Percentiles rank a stretch among this genome's conserved stretches.
phyloP scores from a whole-genome alignment of 2,797 vertebrate genomes.

The Pygocentrus nattereri region DNA sequence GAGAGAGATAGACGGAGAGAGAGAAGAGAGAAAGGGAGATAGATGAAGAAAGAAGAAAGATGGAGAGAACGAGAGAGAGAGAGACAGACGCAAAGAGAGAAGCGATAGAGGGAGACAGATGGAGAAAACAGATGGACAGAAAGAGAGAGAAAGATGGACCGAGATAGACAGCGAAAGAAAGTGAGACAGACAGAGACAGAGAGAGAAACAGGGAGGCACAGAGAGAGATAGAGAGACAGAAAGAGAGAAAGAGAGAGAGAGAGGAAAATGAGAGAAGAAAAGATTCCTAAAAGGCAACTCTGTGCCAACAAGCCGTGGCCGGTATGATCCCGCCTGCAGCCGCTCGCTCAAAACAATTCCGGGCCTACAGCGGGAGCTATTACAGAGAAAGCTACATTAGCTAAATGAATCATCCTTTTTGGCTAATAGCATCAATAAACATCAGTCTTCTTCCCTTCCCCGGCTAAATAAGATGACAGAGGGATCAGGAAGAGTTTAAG shows the following conservation, averaged over 20 bases:
- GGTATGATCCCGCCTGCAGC: slow-evolving; percentile 65
- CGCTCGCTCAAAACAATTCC: slow-evolving; percentile 84
- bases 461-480: slow-evolving; percentile 77
- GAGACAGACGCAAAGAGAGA: slow-evolving; percentile 38
- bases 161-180: background rate
- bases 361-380: slow-evolving; percentile 85
- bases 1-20: slow-evolving; percentile 45
- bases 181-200: background rate
- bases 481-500: slow-evolving; percentile 88
- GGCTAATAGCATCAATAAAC: slow-evolving; percentile 95
- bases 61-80: slow-evolving; percentile 70
- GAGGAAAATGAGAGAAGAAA: too few relatives aligned
- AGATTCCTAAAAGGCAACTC: background rate
- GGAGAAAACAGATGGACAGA: background rate
- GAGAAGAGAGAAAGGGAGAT: slow-evolving; percentile 46
- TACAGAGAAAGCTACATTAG: slow-evolving; percentile 95
- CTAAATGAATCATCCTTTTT: slow-evolving; percentile 98
- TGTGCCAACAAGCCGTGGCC: slow-evolving; percentile 50
- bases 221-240: background rate
- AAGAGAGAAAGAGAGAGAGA: background rate
- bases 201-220: background rate
- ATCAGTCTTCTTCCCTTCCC: slow-evolving; percentile 82
- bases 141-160: slow-evolving; percentile 25
- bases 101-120: background rate
- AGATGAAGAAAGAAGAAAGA: slow-evolving; percentile 70